Evolutionary conservation across 2,888 invertebrate genomes (phyloP).

Genomic region (Archips crataeganus): DNA sequence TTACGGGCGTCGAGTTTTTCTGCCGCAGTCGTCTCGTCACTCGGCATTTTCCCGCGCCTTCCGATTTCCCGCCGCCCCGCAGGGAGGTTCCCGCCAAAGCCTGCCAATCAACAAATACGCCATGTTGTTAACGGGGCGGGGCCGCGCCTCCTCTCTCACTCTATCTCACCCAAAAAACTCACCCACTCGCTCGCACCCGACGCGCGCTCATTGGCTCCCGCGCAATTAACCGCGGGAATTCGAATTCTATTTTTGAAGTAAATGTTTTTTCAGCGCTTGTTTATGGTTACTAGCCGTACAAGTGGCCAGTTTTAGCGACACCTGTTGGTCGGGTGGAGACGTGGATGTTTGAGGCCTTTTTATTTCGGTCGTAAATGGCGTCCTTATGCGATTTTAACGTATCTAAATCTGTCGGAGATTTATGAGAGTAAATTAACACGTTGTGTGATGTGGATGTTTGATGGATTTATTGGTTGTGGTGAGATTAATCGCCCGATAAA

Average conservation of each 20-base stretch:
- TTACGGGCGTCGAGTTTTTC: slow-evolving; percentile 29
- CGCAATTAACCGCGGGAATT: slow-evolving; percentile 85
- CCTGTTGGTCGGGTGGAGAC: slow-evolving; percentile 57
- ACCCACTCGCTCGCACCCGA: slow-evolving; percentile 68
- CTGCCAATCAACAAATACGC: slow-evolving; percentile 88
- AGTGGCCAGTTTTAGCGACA: slow-evolving; percentile 66
- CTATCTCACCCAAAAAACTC: slow-evolving; percentile 63
- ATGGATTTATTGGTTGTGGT: slow-evolving; percentile 78
- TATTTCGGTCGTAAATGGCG: slow-evolving; percentile 67
- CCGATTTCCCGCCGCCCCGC: slow-evolving; percentile 55
- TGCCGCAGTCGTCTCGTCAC: slow-evolving; percentile 53
- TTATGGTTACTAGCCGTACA: slow-evolving; percentile 63
- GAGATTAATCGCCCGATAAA: slow-evolving; percentile 71
- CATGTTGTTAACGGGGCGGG: slow-evolving; percentile 89
- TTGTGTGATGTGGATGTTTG: slow-evolving; percentile 68
- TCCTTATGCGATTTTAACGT: slow-evolving; percentile 55
- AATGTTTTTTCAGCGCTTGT: slow-evolving; percentile 81
- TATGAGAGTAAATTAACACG: slow-evolving; percentile 76
- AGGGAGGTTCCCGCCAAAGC: slow-evolving; percentile 69
- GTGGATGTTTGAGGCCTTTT: slow-evolving; percentile 53
- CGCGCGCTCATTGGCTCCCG: slow-evolving; percentile 77
- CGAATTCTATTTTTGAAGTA: slow-evolving; percentile 84
- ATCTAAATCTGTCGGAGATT: slow-evolving; percentile 75
- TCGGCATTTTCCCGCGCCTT: slow-evolving; percentile 70
- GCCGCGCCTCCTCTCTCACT: slow-evolving; percentile 61